Percentiles rank a stretch among this genome's conserved stretches.
Evolutionary conservation across 2,113 vertebrate genomes (phyloP).

Genomic region (Tragelaphus buxtoni): DNA sequence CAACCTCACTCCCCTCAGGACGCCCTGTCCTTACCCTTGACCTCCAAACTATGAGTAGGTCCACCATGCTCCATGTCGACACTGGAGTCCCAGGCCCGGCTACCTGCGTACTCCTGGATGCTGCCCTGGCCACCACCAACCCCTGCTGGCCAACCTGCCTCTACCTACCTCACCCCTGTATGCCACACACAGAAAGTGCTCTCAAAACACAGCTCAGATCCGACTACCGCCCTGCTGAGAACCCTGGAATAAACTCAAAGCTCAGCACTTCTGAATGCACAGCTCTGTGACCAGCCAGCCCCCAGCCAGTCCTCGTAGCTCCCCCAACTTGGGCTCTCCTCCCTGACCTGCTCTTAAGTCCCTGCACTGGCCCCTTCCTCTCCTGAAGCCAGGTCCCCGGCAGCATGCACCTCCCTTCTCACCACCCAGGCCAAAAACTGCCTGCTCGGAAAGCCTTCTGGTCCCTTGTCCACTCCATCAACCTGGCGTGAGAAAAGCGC

Average conservation of each 20-base stretch:
- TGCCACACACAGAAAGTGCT: not conserved
- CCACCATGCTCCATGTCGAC: not conserved
- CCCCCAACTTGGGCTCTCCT: not conserved
- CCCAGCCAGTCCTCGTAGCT: not conserved
- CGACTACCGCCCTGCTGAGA: not conserved
- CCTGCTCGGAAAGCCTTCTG: not conserved
- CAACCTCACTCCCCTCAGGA: no score
- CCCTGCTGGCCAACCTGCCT: not conserved
- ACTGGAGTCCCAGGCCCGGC: not conserved
- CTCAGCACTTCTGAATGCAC: not conserved
- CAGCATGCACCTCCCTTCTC: not conserved
- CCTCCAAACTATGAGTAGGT: not conserved
- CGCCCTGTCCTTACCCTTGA: not conserved
- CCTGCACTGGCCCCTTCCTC: not conserved
- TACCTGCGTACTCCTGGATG: not conserved
- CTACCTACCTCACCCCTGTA: not conserved
- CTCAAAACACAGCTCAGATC: not conserved
- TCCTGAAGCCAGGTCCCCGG: no score
- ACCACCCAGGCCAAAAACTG: not conserved
- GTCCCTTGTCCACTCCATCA: no score
- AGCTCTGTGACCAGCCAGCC: not conserved
- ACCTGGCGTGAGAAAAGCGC: not conserved
- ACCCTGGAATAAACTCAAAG: not conserved
- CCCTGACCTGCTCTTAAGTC: not conserved
- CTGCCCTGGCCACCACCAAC: not conserved